A percentile compares a stretch with the other conserved stretches of the same genome.
Evolutionary conservation across 2,113 vertebrate genomes (phyloP).

Genomic region (Todiramphus chloris): DNA sequence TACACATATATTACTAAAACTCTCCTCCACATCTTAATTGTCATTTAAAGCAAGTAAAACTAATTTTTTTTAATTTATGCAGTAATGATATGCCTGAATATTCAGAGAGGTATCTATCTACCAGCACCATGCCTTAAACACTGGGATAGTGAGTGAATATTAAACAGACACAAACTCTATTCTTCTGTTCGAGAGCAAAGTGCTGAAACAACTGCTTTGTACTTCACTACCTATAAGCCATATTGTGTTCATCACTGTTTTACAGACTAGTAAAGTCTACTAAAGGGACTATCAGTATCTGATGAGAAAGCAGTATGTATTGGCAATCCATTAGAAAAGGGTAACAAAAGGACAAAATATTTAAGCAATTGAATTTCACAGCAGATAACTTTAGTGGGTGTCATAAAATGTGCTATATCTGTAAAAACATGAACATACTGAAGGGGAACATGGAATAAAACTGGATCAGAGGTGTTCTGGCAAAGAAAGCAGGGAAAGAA

Average conservation of each 20-base stretch:
- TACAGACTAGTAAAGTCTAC: slow-evolving; percentile 20
- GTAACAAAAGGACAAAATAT: slow-evolving; percentile 64
- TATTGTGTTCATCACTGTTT: slow-evolving; percentile 29
- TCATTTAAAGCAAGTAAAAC: background rate
- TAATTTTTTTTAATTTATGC: background rate
- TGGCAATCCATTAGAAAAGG: slow-evolving; percentile 63
- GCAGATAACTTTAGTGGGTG: slow-evolving; percentile 49
- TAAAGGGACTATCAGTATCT: slow-evolving; percentile 59
- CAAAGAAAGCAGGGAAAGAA: slow-evolving; percentile 29
- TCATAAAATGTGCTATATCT: slow-evolving; percentile 56
- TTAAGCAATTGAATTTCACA: slow-evolving; percentile 53
- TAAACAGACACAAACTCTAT: background rate
- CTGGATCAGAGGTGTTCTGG: slow-evolving; percentile 43
- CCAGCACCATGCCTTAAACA: background rate
- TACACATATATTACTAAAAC: background rate
- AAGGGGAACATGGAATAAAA: slow-evolving; percentile 41
- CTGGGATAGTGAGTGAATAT: background rate
- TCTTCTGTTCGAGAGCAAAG: slow-evolving; percentile 14
- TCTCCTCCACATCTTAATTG: background rate
- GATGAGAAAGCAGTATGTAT: slow-evolving; percentile 63
- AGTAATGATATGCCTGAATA: background rate
- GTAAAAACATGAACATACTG: slow-evolving; percentile 36
- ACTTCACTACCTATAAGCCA: slow-evolving; percentile 11
- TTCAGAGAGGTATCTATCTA: background rate
- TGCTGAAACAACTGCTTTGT: slow-evolving; percentile 56